Evolutionary conservation across 2,888 invertebrate species (phyloP), one percentile per base, ranked within the genome.

Genomic region (Geotrupes spiniger): DNA sequence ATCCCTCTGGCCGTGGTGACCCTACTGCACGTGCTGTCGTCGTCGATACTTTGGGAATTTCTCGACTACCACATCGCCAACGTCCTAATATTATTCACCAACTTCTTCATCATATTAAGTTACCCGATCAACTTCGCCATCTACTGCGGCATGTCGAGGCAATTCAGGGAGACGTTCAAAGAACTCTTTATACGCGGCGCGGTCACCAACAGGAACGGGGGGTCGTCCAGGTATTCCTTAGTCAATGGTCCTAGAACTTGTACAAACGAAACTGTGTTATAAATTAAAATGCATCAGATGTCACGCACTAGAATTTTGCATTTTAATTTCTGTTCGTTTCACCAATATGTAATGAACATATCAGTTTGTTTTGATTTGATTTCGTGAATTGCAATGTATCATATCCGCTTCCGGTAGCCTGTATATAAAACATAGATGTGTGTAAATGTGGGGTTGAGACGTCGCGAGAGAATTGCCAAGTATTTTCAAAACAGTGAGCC

Each of bases 121-220:
- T 94, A 94, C 73, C 93, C 93, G 8, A 87, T 94, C 48, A 94
- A 95, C 71, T 95, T 96, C 65, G 94, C 92, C 51, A 93, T 95
- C 57, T 96, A 96, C 67, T 95, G 94, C 70, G 93, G 93, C 14
- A 97, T 96, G 96, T 92, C 92, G 25, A 78, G 92, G 25, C 92
- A 92, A 70, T 96, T 96, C 72, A 79, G 96, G 41, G 92, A 94
- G 70, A 95, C 95, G 0, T 96, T 96, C 71, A 91, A 90, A 64
- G 88, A 87, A 63, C 69, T 84, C 4, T 94, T 95, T 66, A 81
- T 89, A 33, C 72, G 82, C 36, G 74, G 76, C 4, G 69, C 73
- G 4, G 80, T 80, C 1, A 77, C 79, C 1, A 79, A 81, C 2
- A 80, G 81, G 58, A 84, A 84, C 57, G 83, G 80, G 2, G 82